Evolutionary conservation across 1,140 invertebrate genomes (phyloP).

Genomic region (Aphidius gifuensis): DNA sequence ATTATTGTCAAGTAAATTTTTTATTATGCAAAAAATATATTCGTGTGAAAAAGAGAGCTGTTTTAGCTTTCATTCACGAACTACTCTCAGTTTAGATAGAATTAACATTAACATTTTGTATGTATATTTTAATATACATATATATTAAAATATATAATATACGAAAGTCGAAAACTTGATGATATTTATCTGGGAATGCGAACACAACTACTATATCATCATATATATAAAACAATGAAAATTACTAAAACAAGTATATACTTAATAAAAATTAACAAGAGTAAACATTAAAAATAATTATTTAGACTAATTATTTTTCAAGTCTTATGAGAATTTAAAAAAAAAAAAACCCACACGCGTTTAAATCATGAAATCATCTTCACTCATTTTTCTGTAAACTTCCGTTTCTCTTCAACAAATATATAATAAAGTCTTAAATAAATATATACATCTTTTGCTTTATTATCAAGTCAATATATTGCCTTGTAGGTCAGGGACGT

Average conservation of each 20-base stretch:
- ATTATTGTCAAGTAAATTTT: not conserved
- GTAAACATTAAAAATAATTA: not conserved
- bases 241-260: not conserved
- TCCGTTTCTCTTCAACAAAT: not conserved
- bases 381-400: conserved; percentile 5
- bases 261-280: not conserved
- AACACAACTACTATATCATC: not conserved
- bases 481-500: conserved; percentile 6
- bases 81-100: not conserved
- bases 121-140: not conserved
- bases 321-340: not conserved
- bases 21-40: not conserved
- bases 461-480: not conserved
- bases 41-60: conserved; percentile 7
- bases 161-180: conserved; percentile 14
- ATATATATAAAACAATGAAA: not conserved
- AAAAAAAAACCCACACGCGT: not conserved
- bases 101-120: not conserved
- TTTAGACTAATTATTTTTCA: too few relatives aligned
- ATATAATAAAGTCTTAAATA: not conserved
- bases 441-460: not conserved
- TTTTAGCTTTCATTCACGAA: not conserved
- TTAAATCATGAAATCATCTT: not conserved
- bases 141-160: not conserved
- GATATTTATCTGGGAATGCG: conserved; percentile 13